Percentiles rank a stretch among this genome's conserved stretches.
These are phyloP conservation scores for Xanthia icteritia DNA, from an alignment of 2,888 invertebrate genomes.

Conservation along the genomic window DNA sequence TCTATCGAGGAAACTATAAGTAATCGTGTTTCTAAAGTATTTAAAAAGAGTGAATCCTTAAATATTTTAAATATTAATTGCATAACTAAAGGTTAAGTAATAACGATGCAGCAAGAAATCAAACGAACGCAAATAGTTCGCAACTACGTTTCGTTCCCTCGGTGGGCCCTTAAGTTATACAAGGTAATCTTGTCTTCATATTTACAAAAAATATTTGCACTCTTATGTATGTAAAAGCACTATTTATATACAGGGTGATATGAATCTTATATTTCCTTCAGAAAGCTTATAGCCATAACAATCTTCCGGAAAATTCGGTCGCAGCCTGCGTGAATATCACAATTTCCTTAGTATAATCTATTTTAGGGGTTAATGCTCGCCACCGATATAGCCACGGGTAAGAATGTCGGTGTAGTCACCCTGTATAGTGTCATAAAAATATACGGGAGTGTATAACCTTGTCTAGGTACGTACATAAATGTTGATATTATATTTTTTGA, in stretches of 20 bases:
- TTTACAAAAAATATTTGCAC: slow-evolving; percentile 42
- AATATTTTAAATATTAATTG: no score
- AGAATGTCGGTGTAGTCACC: slow-evolving; percentile 56
- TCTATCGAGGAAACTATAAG: no score
- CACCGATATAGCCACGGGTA: slow-evolving; percentile 67
- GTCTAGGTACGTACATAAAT: slow-evolving; percentile 27
- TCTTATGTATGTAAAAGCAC: slow-evolving; percentile 37
- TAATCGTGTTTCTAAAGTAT: no score
- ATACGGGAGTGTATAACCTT: slow-evolving; percentile 42
- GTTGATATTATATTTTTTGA: slow-evolving; percentile 37
- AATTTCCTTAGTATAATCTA: slow-evolving; percentile 74
- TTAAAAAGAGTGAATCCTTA: no score
- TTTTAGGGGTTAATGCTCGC: slow-evolving; percentile 73
- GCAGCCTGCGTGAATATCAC: slow-evolving; percentile 66
- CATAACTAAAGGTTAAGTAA: no score
- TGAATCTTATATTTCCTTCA: slow-evolving; percentile 68
- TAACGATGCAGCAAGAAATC: no score
- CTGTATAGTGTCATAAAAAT: slow-evolving; percentile 59
- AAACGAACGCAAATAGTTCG: no score
- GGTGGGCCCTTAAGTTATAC: not conserved
- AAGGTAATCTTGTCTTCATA: not conserved
- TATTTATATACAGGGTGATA: slow-evolving; percentile 54
- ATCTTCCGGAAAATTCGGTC: slow-evolving; percentile 69
- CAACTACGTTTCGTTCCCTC: no score
- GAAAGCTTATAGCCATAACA: slow-evolving; percentile 67